These are phyloP conservation scores for Benthosema pterotum DNA, from an alignment of 2,797 vertebrate species.

Conservation along the genomic window DNA sequence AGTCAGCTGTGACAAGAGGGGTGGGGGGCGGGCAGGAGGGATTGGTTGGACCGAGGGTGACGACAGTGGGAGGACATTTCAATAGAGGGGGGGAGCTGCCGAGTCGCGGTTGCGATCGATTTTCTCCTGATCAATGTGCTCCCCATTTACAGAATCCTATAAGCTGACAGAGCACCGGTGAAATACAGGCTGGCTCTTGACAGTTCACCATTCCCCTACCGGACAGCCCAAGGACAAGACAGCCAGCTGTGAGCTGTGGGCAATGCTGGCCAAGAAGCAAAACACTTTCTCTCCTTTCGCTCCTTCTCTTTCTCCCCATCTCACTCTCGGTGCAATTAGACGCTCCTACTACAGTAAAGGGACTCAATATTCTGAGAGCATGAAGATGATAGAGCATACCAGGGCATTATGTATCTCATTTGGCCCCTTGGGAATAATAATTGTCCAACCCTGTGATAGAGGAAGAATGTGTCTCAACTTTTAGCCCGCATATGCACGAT, in stretches of 20 bases:
- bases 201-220: conserved; percentile 41
- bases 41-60: conserved; percentile 6
- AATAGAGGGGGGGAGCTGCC: conserved; percentile 50
- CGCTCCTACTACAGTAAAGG: background rate
- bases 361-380: background rate
- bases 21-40: conserved; percentile 12
- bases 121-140: conserved; percentile 61
- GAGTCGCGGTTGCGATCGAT: conserved; percentile 57
- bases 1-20: conserved; percentile 42
- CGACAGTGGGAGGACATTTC: conserved; percentile 55
- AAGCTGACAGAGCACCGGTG: conserved; percentile 55
- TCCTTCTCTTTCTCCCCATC: too few relatives aligned
- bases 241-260: conserved; percentile 2
- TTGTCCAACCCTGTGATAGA: too few relatives aligned
- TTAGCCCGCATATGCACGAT: conserved; percentile 33
- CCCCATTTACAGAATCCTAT: conserved; percentile 66
- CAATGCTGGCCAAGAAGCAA: conserved; percentile 20
- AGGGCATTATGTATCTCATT: too few relatives aligned
- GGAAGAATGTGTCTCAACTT: too few relatives aligned
- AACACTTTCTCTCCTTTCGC: too few relatives aligned
- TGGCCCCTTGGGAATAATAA: too few relatives aligned
- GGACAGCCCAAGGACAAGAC: conserved; percentile 46
- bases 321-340: background rate
- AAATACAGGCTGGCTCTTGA: conserved; percentile 36
- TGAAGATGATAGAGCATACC: background rate